Base-by-base conservation (phyloP, 2,797 vertebrate genomes). In the Ambastaia sidthimunki region DNA sequence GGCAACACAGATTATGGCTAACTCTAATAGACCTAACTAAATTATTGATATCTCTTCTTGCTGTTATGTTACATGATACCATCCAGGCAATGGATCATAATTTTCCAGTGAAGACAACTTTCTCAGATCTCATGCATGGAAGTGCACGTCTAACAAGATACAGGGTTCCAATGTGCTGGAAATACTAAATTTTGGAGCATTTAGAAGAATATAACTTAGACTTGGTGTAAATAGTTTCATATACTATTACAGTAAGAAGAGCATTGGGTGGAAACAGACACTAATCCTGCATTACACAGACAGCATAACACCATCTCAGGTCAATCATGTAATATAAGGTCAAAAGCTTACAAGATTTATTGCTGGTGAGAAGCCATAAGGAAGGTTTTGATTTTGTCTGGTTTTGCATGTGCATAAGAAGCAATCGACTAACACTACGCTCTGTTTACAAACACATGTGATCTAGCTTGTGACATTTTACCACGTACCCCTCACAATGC, bases 381-480 rank as follows among this genome's bases (percentile, higher is more conserved):
- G 47, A 48, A 48, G 0, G 19, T 57, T 57, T 11, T 7, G 21
- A 59, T 59, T 25, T 60, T 60, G 21, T 28, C 21, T 71, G 18
- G 63, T 52, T 60, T 11, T 60, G 57, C 25, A 60, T 11, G 28
- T 28, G 28, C 28, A 28, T 28, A 28, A 28, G 28, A 28, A 28
- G 28, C 28, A 28, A 28, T 28, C 4, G 28, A 28, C 55, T 12
- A 59, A 57, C 19, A 57, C 54, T 25, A 59, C 12, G 10, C 57
- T 59, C 23, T 59, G 1, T 59, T 15, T 25, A 59, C 3, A 59
- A 59, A 52, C 25, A 19, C 81, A 66, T 62, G 69, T 69, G 65
- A 52, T 80, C 19, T 66, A 79, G 87, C 92, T 91, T 91, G 91
- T 93, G 93, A 93, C 87, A 74, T 55, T 80, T 84, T 50, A 67